These are phyloP conservation scores for Mastomys coucha DNA, from an alignment of 2,113 vertebrate species.

Conservation along the genomic window DNA sequence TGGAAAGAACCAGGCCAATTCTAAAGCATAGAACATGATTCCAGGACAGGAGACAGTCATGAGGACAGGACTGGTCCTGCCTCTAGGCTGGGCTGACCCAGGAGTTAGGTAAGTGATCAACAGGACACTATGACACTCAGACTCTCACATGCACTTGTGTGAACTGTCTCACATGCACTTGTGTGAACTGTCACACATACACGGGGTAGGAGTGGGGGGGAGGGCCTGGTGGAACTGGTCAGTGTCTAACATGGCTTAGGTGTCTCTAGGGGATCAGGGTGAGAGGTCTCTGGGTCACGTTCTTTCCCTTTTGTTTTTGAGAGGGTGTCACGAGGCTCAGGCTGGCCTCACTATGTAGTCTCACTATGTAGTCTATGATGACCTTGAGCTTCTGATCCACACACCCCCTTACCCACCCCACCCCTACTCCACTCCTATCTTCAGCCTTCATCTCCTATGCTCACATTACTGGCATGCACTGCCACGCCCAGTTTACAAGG, in stretches of 20 bases:
- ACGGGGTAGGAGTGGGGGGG: not conserved
- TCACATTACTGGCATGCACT: not conserved
- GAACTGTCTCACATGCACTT: no score
- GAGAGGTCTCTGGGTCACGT: not conserved
- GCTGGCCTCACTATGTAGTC: not conserved
- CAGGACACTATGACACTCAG: no score
- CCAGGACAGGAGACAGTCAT: not conserved
- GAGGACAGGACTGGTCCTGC: not conserved
- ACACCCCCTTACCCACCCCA: no score
- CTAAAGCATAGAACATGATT: not conserved
- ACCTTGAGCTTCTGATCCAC: not conserved
- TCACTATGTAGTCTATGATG: not conserved
- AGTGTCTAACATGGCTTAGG: not conserved
- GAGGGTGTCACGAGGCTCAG: not conserved
- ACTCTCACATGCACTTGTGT: fast-evolving
- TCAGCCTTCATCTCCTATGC: not conserved
- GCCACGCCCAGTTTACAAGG: not conserved
- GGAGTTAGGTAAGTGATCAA: not conserved
- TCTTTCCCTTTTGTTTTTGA: not conserved
- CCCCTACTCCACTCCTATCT: no score
- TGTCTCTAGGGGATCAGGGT: not conserved
- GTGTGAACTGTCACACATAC: not conserved
- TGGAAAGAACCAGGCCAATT: no score
- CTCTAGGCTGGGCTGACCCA: not conserved
- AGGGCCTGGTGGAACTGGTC: fast-evolving